A percentile compares a stretch with the other conserved stretches of the same genome.
Evolutionary conservation across 1,140 invertebrate species (phyloP).

Genomic region (Whitmania pigra): DNA sequence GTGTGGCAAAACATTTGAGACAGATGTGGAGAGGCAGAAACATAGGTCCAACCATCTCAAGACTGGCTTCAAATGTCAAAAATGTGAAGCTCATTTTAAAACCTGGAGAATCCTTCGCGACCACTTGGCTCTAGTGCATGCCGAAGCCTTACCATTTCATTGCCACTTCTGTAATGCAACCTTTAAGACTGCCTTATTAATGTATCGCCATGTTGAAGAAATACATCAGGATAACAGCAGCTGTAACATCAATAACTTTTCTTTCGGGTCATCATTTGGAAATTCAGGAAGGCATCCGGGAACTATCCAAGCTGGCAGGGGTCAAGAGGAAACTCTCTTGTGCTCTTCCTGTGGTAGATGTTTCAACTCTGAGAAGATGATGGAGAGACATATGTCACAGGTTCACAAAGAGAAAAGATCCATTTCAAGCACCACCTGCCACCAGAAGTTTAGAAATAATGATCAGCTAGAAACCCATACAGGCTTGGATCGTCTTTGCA

Average conservation of each 20-base stretch:
- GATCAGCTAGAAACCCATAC: background rate
- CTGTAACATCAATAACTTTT: background rate
- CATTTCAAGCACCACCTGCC: background rate
- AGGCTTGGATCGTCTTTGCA: background rate
- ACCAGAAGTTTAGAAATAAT: background rate
- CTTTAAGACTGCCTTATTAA: background rate
- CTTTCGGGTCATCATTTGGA: background rate
- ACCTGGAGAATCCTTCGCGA: background rate
- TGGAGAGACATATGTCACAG: background rate
- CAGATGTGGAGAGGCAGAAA: background rate
- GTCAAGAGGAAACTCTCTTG: background rate
- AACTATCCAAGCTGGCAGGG: background rate
- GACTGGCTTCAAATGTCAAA: background rate
- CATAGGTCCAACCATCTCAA: background rate
- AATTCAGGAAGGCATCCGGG: too few relatives aligned
- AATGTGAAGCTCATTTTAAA: slow-evolving; percentile 1
- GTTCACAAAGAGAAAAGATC: background rate
- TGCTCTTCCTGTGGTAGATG: slow-evolving; percentile 2
- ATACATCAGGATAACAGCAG: background rate
- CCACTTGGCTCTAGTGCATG: background rate
- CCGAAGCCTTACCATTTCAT: background rate
- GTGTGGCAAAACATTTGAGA: background rate
- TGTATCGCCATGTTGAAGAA: background rate
- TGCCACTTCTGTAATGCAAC: background rate
- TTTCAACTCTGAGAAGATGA: background rate